These are phyloP conservation scores for Lophius piscatorius DNA, from an alignment of 2,113 vertebrate genomes.

Conservation along the genomic window DNA sequence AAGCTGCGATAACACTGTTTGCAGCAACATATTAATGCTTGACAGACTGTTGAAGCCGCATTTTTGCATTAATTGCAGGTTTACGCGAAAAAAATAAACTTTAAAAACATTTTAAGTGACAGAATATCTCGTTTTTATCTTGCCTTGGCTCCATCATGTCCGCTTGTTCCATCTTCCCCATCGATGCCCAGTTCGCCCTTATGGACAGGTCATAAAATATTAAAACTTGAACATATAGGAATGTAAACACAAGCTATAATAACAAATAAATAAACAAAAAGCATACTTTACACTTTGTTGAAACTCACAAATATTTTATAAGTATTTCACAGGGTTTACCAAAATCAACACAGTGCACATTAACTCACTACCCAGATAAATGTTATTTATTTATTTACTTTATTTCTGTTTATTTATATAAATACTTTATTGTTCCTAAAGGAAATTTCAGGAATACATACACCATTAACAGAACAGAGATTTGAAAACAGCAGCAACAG, in stretches of 20 bases:
- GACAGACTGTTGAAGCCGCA: not conserved
- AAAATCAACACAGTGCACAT: not conserved
- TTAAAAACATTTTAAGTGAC: not conserved
- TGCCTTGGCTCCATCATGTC: conserved; percentile 90
- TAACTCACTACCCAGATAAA: too few relatives aligned
- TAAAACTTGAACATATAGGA: not conserved
- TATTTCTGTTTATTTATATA: too few relatives aligned
- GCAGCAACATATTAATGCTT: not conserved
- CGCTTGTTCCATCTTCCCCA: conserved; percentile 85
- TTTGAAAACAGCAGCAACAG: too few relatives aligned
- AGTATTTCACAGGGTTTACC: not conserved
- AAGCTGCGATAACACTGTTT: conserved; percentile 7
- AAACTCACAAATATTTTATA: too few relatives aligned
- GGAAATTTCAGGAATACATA: too few relatives aligned
- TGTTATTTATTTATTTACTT: too few relatives aligned
- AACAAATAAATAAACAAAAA: too few relatives aligned
- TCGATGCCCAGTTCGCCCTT: conserved; percentile 92
- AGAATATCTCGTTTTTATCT: conserved; percentile 30
- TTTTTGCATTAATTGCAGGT: not conserved
- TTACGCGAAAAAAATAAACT: not conserved
- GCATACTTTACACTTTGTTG: too few relatives aligned
- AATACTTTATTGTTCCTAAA: too few relatives aligned
- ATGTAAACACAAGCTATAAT: too few relatives aligned
- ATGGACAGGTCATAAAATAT: conserved; percentile 19
- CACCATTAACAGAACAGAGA: too few relatives aligned